Percentiles rank a stretch among this genome's conserved stretches.
Conservation (phyloP, 2,113 vertebrate genomes). For the Trichechus manatus region DNA sequence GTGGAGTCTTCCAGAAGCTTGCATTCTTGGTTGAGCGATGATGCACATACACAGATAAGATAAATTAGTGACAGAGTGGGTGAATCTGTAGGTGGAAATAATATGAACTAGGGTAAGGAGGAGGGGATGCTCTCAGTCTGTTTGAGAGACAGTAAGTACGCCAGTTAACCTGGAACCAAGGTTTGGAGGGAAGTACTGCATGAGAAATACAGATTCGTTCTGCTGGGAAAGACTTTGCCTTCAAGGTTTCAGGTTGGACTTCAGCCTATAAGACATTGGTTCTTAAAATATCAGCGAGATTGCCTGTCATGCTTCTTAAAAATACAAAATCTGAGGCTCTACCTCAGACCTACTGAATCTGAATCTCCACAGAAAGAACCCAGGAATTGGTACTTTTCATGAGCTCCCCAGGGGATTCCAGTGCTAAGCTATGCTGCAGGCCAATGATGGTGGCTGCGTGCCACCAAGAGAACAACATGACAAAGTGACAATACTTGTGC, state of each 20-base stretch:
- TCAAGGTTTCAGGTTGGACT: constrained; percentile 23
- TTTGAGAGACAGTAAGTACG: not conserved
- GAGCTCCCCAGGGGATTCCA: not conserved
- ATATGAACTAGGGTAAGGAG: constrained; percentile 40
- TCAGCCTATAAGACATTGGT: not conserved
- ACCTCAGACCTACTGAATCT: not conserved
- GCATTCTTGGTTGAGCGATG: not conserved
- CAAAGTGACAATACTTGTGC: not conserved
- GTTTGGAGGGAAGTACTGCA: not conserved
- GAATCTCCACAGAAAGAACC: no score
- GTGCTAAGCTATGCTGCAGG: not conserved
- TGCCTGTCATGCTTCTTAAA: not conserved
- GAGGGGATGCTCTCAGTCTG: not conserved
- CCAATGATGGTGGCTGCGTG: not conserved
- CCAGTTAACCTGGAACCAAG: not conserved
- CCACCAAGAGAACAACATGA: not conserved
- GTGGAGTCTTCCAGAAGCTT: not conserved
- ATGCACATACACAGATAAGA: not conserved
- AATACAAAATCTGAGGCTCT: not conserved
- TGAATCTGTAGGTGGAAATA: constrained; percentile 40
- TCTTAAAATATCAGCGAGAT: constrained; percentile 31
- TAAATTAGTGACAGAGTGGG: not conserved
- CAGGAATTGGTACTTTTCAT: constrained; percentile 20
- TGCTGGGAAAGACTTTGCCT: not conserved
- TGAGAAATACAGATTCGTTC: constrained; percentile 17